phyloP scores from a whole-genome alignment of 35 echinoderm and acorn worm species.

The Heliocidaris erythrogramma region DNA sequence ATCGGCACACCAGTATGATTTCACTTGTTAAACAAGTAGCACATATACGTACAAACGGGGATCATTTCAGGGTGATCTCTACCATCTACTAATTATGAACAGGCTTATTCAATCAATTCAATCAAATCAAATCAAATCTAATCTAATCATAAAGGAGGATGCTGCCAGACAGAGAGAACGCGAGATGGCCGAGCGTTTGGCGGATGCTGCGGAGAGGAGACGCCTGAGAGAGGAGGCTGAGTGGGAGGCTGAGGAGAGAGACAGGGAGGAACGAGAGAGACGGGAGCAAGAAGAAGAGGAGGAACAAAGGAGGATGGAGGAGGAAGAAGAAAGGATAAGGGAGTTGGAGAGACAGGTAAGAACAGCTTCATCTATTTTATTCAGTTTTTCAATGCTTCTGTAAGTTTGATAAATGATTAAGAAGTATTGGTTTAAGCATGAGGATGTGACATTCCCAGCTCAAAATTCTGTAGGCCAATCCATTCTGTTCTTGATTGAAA shows the following conservation, averaged over 20 bases:
- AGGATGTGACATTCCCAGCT: too few species aligned
- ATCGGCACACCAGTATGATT: too few species aligned
- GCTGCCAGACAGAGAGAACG: constrained; percentile 80
- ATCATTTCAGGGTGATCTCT: too few species aligned
- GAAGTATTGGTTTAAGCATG: too few species aligned
- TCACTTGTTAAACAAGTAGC: too few species aligned
- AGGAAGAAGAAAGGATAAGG: constrained; percentile 88
- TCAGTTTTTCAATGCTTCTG: background rate
- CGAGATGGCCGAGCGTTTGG: constrained; percentile 92
- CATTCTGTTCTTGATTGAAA: too few species aligned
- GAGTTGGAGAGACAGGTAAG: constrained; percentile 90
- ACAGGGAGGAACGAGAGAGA: constrained; percentile 78
- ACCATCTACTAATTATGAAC: too few species aligned
- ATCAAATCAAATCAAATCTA: too few species aligned
- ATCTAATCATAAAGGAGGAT: constrained; percentile 71
- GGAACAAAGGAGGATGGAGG: constrained; percentile 70
- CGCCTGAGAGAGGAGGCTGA: constrained; percentile 72
- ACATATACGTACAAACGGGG: too few species aligned
- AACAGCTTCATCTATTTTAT: background rate
- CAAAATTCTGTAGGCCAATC: too few species aligned
- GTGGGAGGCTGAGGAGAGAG: constrained; percentile 65
- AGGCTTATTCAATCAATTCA: too few species aligned
- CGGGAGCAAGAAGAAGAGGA: constrained; percentile 85
- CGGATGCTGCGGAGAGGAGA: constrained; percentile 76
- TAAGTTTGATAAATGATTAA: background rate